Percentiles rank a stretch among this genome's conserved stretches.
phyloP scores from a whole-genome alignment of 2,113 vertebrate genomes.

The Rhipidura dahli region DNA sequence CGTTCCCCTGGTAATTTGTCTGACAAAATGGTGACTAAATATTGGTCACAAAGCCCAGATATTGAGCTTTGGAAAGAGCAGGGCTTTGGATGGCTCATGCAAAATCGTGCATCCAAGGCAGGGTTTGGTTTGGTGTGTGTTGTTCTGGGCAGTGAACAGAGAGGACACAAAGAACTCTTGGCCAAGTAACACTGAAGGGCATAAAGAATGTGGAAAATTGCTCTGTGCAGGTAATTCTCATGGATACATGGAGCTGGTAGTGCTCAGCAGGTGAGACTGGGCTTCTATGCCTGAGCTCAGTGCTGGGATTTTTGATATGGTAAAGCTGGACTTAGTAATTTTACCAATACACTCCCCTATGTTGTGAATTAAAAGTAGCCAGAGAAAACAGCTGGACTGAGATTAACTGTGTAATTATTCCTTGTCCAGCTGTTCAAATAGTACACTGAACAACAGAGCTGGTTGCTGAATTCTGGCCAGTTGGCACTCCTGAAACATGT shows the following conservation, averaged over 20 bases:
- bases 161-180: neutral
- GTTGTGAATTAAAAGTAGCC: neutral
- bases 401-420: neutral
- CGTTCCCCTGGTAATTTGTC: neutral
- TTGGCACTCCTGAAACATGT: neutral
- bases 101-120: neutral
- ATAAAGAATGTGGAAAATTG: neutral
- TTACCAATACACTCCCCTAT: neutral
- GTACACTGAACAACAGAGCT: neutral
- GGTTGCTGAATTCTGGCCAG: neutral
- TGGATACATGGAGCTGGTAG: neutral
- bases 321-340: neutral
- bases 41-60: neutral
- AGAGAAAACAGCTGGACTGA: neutral
- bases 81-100: neutral
- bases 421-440: neutral
- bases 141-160: neutral
- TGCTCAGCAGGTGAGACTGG: neutral
- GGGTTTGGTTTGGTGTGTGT: neutral
- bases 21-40: neutral
- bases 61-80: neutral
- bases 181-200: neutral
- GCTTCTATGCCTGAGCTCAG: neutral
- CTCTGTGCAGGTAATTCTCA: neutral
- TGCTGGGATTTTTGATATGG: neutral